These are phyloP conservation scores for Drosophila kanapiae DNA, from an alignment of 1,140 invertebrate genomes.

Conservation along the genomic window DNA sequence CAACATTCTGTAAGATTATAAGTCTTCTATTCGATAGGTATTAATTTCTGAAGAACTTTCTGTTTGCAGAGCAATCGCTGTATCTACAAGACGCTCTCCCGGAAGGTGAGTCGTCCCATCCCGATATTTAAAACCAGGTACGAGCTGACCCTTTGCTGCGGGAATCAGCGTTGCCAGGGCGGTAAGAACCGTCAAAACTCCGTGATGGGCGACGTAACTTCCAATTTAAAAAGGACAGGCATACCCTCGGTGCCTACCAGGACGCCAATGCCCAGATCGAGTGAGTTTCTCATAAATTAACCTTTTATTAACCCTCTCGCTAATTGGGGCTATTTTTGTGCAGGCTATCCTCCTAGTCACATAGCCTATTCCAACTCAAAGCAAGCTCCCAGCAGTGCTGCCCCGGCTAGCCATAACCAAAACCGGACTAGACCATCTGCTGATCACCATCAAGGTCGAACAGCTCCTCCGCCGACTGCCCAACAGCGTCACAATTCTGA, in stretches of 20 bases:
- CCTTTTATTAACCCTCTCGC: neutral
- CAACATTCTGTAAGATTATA: neutral
- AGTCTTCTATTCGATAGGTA: too few relatives aligned
- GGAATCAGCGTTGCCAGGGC: constrained; percentile 18
- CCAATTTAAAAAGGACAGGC: too few relatives aligned
- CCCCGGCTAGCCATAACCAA: neutral
- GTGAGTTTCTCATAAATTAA: neutral
- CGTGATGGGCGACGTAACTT: too few relatives aligned
- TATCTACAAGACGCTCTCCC: constrained; percentile 10
- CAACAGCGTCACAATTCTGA: neutral
- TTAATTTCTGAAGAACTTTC: neutral
- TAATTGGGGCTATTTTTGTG: neutral
- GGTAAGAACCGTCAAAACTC: neutral
- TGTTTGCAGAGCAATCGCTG: constrained; percentile 4
- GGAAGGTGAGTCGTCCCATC: constrained; percentile 3
- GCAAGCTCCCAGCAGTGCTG: too few relatives aligned
- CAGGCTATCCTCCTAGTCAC: neutral
- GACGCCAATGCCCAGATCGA: neutral
- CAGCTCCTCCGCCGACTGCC: neutral
- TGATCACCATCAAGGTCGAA: neutral
- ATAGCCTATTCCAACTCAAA: neutral
- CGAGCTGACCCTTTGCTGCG: constrained; percentile 13
- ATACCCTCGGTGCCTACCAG: neutral
- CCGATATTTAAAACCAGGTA: neutral
- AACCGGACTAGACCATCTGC: neutral